A percentile compares a stretch with the other conserved stretches of the same genome.
Conservation (phyloP, 37 sponge, comb jelly and placozoan genomes). For the Tethya wilhelma region DNA sequence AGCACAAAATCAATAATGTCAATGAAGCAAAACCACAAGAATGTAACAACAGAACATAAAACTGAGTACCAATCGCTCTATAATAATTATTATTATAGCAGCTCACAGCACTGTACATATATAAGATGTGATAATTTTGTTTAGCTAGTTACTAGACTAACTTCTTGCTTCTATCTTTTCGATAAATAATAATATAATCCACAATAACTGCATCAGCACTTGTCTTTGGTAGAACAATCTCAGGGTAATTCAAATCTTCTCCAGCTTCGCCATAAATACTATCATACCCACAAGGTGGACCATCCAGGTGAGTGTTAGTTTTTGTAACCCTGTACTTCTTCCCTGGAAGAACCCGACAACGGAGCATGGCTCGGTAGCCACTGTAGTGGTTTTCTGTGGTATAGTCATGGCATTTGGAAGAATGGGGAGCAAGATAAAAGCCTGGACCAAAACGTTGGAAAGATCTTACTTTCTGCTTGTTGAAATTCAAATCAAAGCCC, state of each 20-base stretch:
- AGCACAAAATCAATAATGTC: too few species aligned
- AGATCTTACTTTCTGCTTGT: constrained; percentile 33
- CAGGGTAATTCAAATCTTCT: constrained; percentile 47
- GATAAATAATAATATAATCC: constrained; percentile 64
- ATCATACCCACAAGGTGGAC: constrained; percentile 66
- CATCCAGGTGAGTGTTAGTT: constrained; percentile 30
- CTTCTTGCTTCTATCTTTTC: constrained; percentile 54
- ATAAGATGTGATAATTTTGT: too few species aligned
- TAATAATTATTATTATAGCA: too few species aligned
- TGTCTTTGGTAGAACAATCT: constrained; percentile 76
- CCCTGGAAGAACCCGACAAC: constrained; percentile 67
- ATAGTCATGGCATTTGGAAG: constrained; percentile 84
- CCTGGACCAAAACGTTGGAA: constrained; percentile 76
- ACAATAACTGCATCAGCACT: constrained; percentile 50
- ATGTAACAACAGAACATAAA: too few species aligned
- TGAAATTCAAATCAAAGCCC: constrained; percentile 44
- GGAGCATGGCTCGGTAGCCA: constrained; percentile 72
- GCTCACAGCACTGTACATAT: too few species aligned
- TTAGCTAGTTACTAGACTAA: too few species aligned
- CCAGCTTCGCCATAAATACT: constrained; percentile 65
- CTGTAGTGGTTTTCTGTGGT: constrained; percentile 57
- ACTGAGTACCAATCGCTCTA: too few species aligned
- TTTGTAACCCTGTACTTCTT: constrained; percentile 44
- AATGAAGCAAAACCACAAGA: too few species aligned
- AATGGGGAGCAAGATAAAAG: constrained; percentile 83